phyloP scores from a whole-genome alignment of 2,888 invertebrate genomes.

The Hydrotaea cyrtoneurina region DNA sequence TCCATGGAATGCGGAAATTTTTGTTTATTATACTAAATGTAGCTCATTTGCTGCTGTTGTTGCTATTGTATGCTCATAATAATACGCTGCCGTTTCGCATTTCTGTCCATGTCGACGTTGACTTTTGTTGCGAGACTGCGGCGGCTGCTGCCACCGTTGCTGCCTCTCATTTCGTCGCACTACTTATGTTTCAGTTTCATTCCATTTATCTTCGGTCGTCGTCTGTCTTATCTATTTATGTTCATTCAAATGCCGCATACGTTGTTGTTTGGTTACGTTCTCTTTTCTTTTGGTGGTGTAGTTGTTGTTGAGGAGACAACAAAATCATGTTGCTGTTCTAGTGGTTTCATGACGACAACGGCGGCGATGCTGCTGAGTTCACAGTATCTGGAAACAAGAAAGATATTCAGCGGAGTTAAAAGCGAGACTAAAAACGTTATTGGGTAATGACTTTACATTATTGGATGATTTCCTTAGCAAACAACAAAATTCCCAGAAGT shows the following conservation, averaged over 20 bases:
- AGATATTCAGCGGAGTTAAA: too few species aligned
- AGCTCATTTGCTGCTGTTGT: slow-evolving; percentile 27
- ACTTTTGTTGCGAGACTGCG: neutral
- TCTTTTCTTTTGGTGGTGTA: neutral
- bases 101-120: slow-evolving; percentile 8
- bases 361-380: neutral
- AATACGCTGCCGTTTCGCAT: slow-evolving; percentile 47
- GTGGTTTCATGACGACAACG: slow-evolving; percentile 3
- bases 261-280: slow-evolving; percentile 20
- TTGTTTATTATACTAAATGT: slow-evolving; percentile 53
- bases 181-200: slow-evolving; percentile 26
- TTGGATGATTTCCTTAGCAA: too few species aligned
- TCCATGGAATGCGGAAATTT: slow-evolving; percentile 68
- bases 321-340: slow-evolving; percentile 25
- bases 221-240: slow-evolving; percentile 6
- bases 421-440: too few species aligned
- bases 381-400: neutral
- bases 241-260: slow-evolving; percentile 45
- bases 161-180: slow-evolving; percentile 6
- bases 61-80: slow-evolving; percentile 19
- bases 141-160: neutral
- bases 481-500: too few species aligned
- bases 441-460: too few species aligned
- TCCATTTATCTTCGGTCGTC: neutral
- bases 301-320: slow-evolving; percentile 13